These are phyloP conservation scores for Panthera uncia DNA, from an alignment of 2,113 vertebrate genomes.

Conservation along the genomic window DNA sequence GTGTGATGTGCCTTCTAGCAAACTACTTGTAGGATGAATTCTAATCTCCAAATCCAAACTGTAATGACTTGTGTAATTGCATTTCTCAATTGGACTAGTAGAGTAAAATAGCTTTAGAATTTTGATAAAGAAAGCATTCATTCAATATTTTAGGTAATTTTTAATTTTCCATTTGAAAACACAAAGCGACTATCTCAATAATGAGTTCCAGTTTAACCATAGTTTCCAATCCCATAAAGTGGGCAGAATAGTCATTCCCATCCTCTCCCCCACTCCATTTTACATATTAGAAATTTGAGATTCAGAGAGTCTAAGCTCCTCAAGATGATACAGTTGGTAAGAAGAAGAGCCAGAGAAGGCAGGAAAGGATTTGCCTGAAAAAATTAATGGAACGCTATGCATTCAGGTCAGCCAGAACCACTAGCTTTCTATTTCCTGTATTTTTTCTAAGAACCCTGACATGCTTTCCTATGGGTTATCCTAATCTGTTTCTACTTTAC, in stretches of 20 bases:
- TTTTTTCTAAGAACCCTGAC: neutral
- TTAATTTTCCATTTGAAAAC: slow-evolving; percentile 37
- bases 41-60: slow-evolving; percentile 27
- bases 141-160: neutral
- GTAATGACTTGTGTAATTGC: neutral
- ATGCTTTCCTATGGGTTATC: neutral
- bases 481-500: neutral
- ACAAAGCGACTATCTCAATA: neutral
- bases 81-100: neutral
- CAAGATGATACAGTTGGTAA: neutral
- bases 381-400: neutral
- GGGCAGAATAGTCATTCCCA: neutral
- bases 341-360: neutral
- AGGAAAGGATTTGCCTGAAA: neutral
- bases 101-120: neutral
- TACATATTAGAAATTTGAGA: neutral
- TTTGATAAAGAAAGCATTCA: neutral
- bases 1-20: neutral
- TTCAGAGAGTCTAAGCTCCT: neutral
- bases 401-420: neutral
- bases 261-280: neutral
- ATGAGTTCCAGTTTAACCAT: slow-evolving; percentile 24
- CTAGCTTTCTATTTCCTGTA: neutral
- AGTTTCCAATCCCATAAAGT: neutral
- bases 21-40: neutral